Evolutionary conservation across 2,113 vertebrate genomes (phyloP).

Genomic region (Ochotona princeps): DNA sequence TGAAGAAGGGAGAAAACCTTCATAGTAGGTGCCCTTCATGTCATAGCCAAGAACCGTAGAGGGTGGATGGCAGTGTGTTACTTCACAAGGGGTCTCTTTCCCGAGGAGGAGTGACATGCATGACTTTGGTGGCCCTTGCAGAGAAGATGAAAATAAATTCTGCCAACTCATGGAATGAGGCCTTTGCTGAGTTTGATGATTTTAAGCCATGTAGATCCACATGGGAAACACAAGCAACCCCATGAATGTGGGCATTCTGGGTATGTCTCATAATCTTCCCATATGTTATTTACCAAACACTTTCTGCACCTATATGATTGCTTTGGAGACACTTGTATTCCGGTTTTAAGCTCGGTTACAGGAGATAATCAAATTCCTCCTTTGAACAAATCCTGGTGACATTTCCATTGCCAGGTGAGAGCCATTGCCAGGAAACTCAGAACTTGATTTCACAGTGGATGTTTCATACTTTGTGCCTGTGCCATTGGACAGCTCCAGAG

Average conservation of each 20-base stretch:
- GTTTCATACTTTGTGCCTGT: neutral
- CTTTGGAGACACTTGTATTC: neutral
- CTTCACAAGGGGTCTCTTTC: neutral
- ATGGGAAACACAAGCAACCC: neutral
- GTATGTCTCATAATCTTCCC: constrained; percentile 18
- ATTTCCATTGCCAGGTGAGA: neutral
- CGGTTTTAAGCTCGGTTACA: neutral
- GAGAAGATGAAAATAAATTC: neutral
- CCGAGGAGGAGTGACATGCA: neutral
- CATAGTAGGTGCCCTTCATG: neutral
- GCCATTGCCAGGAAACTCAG: neutral
- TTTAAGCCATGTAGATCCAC: neutral
- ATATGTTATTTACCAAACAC: constrained; percentile 38
- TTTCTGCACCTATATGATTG: neutral
- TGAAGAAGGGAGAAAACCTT: neutral
- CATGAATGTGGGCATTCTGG: neutral
- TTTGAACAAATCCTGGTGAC: neutral
- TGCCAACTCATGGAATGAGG: neutral
- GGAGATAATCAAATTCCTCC: neutral
- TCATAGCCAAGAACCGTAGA: rapidly evolving
- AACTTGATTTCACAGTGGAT: constrained; percentile 1
- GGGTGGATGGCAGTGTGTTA: neutral
- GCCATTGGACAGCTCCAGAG: neutral
- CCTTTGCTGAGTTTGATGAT: neutral
- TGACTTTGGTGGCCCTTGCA: neutral